phyloP scores from a whole-genome alignment of 2,888 invertebrate species.

The Pherbina coryleti region DNA sequence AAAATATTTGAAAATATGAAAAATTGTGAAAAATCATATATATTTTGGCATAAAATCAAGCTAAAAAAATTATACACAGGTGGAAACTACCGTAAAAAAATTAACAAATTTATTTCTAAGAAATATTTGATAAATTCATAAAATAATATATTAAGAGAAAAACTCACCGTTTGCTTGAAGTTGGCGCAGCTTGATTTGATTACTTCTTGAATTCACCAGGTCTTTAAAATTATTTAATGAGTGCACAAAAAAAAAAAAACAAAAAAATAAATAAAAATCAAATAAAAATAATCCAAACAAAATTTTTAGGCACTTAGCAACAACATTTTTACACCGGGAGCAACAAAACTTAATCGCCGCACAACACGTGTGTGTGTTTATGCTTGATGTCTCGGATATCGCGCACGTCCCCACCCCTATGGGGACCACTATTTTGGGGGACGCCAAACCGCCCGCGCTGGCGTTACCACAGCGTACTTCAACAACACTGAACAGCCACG shows the following conservation, averaged over 20 bases:
- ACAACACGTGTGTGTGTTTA: neutral
- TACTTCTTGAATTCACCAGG: neutral
- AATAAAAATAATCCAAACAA: neutral
- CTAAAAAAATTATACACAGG: too few species aligned
- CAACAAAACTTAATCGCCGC: neutral
- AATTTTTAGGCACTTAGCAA: neutral
- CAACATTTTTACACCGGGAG: neutral
- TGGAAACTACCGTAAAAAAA: too few species aligned
- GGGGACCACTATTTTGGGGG: neutral
- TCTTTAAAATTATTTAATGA: neutral
- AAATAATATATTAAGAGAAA: neutral
- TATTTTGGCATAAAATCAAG: too few species aligned
- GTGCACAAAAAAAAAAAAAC: neutral
- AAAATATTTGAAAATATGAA: too few species aligned
- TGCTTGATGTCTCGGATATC: neutral
- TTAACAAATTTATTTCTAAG: too few species aligned
- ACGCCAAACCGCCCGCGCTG: constrained; percentile 29
- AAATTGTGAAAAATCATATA: too few species aligned
- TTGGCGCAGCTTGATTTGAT: constrained; percentile 8
- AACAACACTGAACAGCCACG: constrained; percentile 33
- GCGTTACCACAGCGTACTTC: constrained; percentile 32
- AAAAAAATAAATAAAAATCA: neutral
- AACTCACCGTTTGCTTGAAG: constrained; percentile 9
- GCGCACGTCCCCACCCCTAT: neutral
- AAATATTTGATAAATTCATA: neutral